phyloP scores from a whole-genome alignment of 2,888 invertebrate species.

The Zaprionus lineosus region DNA sequence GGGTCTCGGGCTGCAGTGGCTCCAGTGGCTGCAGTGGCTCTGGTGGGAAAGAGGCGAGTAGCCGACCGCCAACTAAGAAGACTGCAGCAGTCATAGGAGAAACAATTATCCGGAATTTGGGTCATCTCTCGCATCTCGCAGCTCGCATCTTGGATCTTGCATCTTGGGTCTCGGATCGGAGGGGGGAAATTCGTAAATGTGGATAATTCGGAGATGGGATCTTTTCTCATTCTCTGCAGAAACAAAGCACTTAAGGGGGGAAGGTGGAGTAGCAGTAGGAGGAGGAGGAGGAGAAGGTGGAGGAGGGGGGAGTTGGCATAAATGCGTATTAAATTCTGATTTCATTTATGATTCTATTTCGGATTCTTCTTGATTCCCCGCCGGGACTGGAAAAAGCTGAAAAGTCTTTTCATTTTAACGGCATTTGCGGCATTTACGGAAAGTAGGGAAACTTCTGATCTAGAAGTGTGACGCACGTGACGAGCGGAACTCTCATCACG shows the following conservation, averaged over 20 bases:
- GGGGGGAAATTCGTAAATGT: slow-evolving; percentile 26
- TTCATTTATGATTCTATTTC: slow-evolving; percentile 50
- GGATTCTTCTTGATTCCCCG: slow-evolving; percentile 21
- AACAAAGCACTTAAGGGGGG: too few relatives aligned
- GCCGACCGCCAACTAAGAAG: slow-evolving; percentile 25
- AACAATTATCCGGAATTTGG: slow-evolving; percentile 72
- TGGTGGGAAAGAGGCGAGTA: slow-evolving; percentile 42
- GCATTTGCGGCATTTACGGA: slow-evolving; percentile 32
- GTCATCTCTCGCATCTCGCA: slow-evolving; percentile 58
- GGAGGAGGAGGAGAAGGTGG: slow-evolving; percentile 27
- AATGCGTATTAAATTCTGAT: slow-evolving; percentile 61
- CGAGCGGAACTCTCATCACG: slow-evolving; percentile 63
- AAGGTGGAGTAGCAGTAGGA: too few relatives aligned
- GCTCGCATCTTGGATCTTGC: too few relatives aligned
- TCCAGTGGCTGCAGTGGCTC: slow-evolving; percentile 10
- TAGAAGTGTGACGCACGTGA: slow-evolving; percentile 37
- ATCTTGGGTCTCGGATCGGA: too few relatives aligned
- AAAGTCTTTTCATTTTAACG: slow-evolving; percentile 55
- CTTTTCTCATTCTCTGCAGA: slow-evolving; percentile 52
- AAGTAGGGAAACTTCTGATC: slow-evolving; percentile 21
- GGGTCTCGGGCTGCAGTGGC: slow-evolving; percentile 5
- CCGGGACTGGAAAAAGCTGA: slow-evolving; percentile 29
- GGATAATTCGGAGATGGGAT: slow-evolving; percentile 47
- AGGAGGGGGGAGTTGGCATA: slow-evolving; percentile 39
- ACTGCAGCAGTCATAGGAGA: slow-evolving; percentile 36